Conservation (phyloP, 2,888 invertebrate genomes). For the Hypercompe scribonia region DNA sequence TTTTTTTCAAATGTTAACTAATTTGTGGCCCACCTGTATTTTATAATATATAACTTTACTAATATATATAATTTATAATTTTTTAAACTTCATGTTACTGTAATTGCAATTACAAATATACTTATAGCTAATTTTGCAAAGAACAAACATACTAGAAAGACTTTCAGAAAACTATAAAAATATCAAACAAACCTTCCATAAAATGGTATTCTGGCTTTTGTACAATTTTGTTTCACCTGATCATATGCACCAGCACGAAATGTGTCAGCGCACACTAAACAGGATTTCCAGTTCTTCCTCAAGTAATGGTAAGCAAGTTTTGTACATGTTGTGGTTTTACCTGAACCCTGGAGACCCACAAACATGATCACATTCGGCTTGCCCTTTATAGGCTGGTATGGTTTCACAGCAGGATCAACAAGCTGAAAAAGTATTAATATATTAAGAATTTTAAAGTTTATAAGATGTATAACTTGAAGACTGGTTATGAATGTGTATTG, state of each 20-base stretch:
- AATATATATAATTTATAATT: no score
- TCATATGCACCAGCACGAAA: constrained; percentile 99
- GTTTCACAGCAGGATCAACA: constrained; percentile 99
- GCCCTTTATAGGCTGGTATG: constrained; percentile 98
- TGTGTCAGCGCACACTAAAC: constrained; percentile 99
- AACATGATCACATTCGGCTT: constrained; percentile 99
- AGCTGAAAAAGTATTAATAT: constrained; percentile 83
- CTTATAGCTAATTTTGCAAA: background rate
- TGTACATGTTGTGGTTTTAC: constrained; percentile 99
- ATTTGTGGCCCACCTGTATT: no score
- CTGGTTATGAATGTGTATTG: background rate
- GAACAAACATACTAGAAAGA: background rate
- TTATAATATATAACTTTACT: no score
- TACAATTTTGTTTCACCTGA: constrained; percentile 99
- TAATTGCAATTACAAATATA: no score
- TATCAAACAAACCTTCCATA: constrained; percentile 93
- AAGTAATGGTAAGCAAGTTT: constrained; percentile 99
- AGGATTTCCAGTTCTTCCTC: constrained; percentile 99
- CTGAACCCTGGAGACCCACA: constrained; percentile 99
- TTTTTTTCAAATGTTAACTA: no score
- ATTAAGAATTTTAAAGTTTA: background rate
- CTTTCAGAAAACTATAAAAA: background rate
- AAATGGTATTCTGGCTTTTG: constrained; percentile 99
- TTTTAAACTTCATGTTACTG: no score
- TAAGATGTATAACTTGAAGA: background rate